These are phyloP conservation scores for Ceuthmochares aereus DNA, from an alignment of 2,113 vertebrate genomes.

Conservation along the genomic window DNA sequence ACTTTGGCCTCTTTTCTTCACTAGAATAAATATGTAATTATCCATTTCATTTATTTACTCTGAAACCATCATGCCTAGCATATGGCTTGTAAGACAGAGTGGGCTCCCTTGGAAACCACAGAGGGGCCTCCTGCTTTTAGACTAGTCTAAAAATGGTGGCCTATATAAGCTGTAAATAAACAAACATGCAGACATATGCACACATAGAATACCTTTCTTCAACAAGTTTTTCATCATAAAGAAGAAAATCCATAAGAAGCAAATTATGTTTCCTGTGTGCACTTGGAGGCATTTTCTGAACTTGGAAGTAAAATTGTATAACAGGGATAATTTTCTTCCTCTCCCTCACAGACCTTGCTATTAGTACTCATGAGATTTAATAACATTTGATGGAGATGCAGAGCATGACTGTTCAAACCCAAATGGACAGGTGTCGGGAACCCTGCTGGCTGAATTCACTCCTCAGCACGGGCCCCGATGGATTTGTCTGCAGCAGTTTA, in stretches of 20 bases:
- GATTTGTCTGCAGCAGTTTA: neutral
- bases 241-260: neutral
- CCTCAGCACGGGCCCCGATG: neutral
- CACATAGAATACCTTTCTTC: neutral
- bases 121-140: neutral
- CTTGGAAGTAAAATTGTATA: neutral
- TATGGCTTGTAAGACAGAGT: neutral
- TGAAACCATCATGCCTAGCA: neutral
- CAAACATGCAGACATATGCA: neutral
- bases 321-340: neutral
- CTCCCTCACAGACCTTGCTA: neutral
- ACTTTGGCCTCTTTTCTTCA: neutral
- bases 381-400: neutral
- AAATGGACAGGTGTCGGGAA: neutral
- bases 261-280: neutral
- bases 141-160: neutral
- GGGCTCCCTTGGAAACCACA: neutral
- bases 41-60: neutral
- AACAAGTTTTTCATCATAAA: neutral
- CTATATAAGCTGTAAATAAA: neutral
- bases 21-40: neutral
- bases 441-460: neutral
- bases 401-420: neutral
- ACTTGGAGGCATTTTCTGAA: neutral
- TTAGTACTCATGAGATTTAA: neutral